A percentile compares a stretch with the other conserved stretches of the same genome.
phyloP scores from a whole-genome alignment of 1,140 invertebrate species.

The Ips typographus region DNA sequence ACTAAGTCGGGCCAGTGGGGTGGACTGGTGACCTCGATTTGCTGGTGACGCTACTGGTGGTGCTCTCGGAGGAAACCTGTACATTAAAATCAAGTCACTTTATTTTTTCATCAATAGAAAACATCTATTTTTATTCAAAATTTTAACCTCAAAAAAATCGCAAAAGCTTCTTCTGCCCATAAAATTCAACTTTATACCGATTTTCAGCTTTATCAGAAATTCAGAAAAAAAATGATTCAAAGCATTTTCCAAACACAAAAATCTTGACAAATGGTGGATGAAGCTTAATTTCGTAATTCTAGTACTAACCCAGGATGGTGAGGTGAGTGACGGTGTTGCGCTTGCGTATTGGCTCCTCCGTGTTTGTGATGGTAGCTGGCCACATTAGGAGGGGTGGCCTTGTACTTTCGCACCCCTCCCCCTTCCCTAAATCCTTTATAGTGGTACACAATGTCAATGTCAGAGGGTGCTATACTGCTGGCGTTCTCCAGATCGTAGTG shows the following conservation, averaged over 20 bases:
- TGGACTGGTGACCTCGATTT: constrained; percentile 77
- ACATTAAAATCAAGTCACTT: no score
- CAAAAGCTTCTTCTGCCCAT: no score
- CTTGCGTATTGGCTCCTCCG: constrained; percentile 57
- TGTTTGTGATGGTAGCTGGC: constrained; percentile 78
- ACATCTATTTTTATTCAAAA: neutral
- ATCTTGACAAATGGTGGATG: no score
- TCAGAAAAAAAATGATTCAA: no score
- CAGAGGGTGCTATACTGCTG: constrained; percentile 94
- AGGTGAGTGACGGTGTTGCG: constrained; percentile 72
- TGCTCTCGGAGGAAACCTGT: constrained; percentile 64
- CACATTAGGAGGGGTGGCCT: constrained; percentile 74
- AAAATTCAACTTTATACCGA: no score
- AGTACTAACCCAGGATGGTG: constrained; percentile 59
- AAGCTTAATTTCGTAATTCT: constrained; percentile 7
- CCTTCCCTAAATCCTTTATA: constrained; percentile 89
- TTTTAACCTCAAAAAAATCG: neutral
- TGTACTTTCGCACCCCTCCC: constrained; percentile 80
- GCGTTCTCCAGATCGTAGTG: constrained; percentile 97
- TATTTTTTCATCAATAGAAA: no score
- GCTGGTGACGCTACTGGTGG: constrained; percentile 64
- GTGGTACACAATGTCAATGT: constrained; percentile 95
- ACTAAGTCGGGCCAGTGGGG: constrained; percentile 83
- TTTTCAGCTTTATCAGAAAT: no score
- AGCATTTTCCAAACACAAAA: no score